Evolutionary conservation across 1,140 invertebrate genomes (phyloP).

Genomic region (Drosophila littoralis): DNA sequence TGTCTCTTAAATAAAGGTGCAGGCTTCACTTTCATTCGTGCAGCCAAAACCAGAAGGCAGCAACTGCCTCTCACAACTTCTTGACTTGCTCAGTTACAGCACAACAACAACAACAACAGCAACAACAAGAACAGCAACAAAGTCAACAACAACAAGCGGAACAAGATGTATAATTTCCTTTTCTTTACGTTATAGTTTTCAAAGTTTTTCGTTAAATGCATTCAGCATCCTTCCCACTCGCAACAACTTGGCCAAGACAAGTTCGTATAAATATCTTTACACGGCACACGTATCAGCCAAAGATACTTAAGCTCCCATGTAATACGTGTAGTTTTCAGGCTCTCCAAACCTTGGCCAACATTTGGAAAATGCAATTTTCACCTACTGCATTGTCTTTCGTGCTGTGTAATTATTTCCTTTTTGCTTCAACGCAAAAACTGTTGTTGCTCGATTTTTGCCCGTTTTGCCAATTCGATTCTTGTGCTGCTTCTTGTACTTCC

Average conservation of each 20-base stretch:
- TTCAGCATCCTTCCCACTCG: constrained; percentile 15
- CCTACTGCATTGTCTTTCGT: constrained; percentile 66
- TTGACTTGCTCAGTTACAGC: constrained; percentile 62
- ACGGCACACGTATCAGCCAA: constrained; percentile 62
- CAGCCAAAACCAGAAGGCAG: constrained; percentile 25
- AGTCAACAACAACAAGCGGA: constrained; percentile 21
- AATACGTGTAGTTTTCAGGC: constrained; percentile 51
- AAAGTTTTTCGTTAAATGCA: constrained; percentile 68
- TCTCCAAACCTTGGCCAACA: constrained; percentile 6
- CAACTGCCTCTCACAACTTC: constrained; percentile 35
- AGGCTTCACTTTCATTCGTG: constrained; percentile 59
- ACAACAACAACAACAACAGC: constrained; percentile 9
- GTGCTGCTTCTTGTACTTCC: neutral
- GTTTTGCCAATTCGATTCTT: constrained; percentile 42
- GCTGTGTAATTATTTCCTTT: constrained; percentile 63
- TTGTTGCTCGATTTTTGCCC: constrained; percentile 20
- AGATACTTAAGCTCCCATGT: constrained; percentile 69
- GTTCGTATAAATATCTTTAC: constrained; percentile 62
- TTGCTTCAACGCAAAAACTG: constrained; percentile 11
- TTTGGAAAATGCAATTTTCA: constrained; percentile 66
- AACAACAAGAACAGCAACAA: neutral
- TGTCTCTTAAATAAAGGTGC: constrained; percentile 67
- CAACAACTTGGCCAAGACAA: constrained; percentile 32
- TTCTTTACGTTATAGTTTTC: constrained; percentile 50
- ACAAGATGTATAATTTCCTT: constrained; percentile 69